Percentiles rank a stretch among this genome's conserved stretches.
Evolutionary conservation across 2,797 vertebrate genomes (phyloP).

Genomic region (Ctenosaura bakeri): DNA sequence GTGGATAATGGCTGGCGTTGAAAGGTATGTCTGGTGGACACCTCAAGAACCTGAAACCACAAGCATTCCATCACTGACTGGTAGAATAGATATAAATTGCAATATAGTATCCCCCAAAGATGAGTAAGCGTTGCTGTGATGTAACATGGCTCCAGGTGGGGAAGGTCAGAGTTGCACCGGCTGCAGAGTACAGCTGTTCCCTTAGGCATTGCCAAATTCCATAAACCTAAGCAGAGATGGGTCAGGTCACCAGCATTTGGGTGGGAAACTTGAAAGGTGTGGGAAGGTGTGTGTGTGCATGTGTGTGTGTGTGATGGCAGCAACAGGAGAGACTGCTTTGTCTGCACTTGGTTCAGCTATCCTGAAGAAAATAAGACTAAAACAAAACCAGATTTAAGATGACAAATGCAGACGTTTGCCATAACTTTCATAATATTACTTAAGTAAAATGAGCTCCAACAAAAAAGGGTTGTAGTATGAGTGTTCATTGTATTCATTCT

Average conservation of each 20-base stretch:
- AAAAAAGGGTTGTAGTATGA: not conserved
- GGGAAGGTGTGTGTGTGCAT: not conserved
- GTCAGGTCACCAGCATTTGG: not conserved
- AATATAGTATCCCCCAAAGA: not conserved
- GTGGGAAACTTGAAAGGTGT: not conserved
- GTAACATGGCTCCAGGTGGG: not conserved
- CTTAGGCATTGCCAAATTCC: conserved; percentile 13
- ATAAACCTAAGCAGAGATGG: not conserved
- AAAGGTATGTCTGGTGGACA: not conserved
- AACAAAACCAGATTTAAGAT: not conserved
- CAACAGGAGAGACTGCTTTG: not conserved
- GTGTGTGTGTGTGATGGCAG: not conserved
- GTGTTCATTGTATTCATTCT: not conserved
- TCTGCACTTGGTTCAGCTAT: not conserved
- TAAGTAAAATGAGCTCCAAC: not conserved
- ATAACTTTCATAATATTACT: not conserved
- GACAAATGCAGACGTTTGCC: not conserved
- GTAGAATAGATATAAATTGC: not conserved
- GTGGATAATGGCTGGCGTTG: not conserved
- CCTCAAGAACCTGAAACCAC: not conserved
- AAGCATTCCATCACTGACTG: not conserved
- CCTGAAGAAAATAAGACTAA: not conserved
- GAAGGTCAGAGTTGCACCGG: no score
- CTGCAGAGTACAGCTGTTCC: conserved; percentile 22
- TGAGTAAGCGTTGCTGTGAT: conserved; percentile 21